These are phyloP conservation scores for Zapornia atra DNA, from an alignment of 2,113 vertebrate genomes.

Conservation along the genomic window DNA sequence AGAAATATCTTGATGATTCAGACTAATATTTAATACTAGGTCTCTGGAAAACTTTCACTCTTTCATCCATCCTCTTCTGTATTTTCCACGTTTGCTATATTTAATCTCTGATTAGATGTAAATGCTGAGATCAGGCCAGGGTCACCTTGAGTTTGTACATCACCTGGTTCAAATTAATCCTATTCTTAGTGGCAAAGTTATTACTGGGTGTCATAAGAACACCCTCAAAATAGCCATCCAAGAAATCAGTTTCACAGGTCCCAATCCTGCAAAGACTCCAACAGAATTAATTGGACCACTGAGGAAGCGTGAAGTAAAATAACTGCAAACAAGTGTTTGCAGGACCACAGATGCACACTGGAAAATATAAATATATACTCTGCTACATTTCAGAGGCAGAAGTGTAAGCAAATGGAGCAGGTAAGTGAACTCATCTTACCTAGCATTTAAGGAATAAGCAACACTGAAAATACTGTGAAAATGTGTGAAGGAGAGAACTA, in stretches of 20 bases:
- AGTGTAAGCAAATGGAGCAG: slow-evolving; percentile 9
- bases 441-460: slow-evolving; percentile 12
- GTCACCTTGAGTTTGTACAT: slow-evolving; percentile 41
- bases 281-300: background rate
- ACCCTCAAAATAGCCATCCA: background rate
- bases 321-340: background rate
- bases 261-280: background rate
- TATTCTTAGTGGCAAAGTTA: slow-evolving; percentile 18
- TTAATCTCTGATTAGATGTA: slow-evolving; percentile 52
- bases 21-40: background rate
- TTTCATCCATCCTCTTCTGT: background rate
- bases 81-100: slow-evolving; percentile 27
- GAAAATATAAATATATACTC: background rate
- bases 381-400: background rate
- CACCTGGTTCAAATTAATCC: slow-evolving; percentile 12
- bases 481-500: background rate
- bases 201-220: background rate
- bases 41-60: background rate
- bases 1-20: background rate
- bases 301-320: background rate
- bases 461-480: background rate
- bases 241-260: background rate
- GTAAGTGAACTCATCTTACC: background rate
- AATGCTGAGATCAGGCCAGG: background rate
- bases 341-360: background rate